Conservation (phyloP, 1,140 invertebrate genomes). For the Drosophila varians region DNA sequence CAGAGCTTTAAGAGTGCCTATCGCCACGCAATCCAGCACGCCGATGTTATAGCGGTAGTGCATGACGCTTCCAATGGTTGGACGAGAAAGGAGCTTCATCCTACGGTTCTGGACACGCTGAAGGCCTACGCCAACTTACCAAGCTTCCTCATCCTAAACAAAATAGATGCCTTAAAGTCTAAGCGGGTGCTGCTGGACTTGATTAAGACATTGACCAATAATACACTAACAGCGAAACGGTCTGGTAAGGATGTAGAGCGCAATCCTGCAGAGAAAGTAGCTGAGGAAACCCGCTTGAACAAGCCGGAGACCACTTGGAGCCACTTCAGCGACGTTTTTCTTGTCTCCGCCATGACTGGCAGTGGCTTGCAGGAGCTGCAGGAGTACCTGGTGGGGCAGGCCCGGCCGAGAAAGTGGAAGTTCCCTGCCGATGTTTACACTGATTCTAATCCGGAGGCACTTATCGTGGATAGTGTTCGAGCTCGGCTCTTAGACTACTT, state of each 20-base stretch:
- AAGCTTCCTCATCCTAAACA: conserved; percentile 94
- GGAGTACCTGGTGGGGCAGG: conserved; percentile 88
- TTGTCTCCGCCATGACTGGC: conserved; percentile 92
- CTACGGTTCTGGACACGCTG: conserved; percentile 89
- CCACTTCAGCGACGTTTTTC: conserved; percentile 93
- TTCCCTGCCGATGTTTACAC: conserved; percentile 88
- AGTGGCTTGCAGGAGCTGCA: conserved; percentile 91
- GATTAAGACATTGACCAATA: conserved; percentile 88
- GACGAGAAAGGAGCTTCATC: conserved; percentile 87
- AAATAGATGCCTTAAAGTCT: conserved; percentile 92
- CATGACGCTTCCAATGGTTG: conserved; percentile 92
- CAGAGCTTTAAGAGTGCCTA: conserved; percentile 88
- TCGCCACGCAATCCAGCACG: conserved; percentile 87
- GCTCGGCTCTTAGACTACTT: conserved; percentile 92
- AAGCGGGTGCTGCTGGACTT: conserved; percentile 90
- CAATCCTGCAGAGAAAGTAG: not conserved
- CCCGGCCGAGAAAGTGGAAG: conserved; percentile 87
- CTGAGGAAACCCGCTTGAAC: conserved; percentile 25
- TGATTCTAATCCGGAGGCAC: conserved; percentile 87
- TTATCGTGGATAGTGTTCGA: conserved; percentile 89
- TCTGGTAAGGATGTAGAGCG: conserved; percentile 16
- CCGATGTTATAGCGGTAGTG: conserved; percentile 93
- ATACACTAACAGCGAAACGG: conserved; percentile 84
- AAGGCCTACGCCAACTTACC: conserved; percentile 87
- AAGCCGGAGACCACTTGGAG: conserved; percentile 86